A percentile compares a stretch with the other conserved stretches of the same genome.
phyloP scores from a whole-genome alignment of 2,797 vertebrate species.

The Falco berigora region DNA sequence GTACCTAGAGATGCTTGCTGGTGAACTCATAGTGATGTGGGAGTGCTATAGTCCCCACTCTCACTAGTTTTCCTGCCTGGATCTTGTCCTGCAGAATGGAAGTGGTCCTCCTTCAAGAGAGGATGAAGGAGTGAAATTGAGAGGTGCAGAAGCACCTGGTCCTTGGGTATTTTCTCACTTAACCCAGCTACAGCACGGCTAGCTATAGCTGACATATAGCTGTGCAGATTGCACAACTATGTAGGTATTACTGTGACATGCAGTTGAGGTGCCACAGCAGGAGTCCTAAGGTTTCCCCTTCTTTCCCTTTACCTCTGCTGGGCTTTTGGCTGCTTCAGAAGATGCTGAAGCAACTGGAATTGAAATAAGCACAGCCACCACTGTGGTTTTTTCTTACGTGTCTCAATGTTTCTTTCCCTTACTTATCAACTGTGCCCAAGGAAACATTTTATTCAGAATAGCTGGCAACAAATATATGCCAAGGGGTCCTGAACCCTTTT shows the following conservation, averaged over 20 bases:
- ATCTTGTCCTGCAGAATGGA: neutral
- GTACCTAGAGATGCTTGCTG: neutral
- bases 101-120: neutral
- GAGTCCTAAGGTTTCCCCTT: neutral
- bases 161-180: neutral
- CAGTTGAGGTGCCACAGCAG: neutral
- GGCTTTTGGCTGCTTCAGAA: neutral
- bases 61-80: neutral
- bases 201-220: neutral
- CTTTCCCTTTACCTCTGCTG: neutral
- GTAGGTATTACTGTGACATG: neutral
- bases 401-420: neutral
- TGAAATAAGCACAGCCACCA: neutral
- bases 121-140: neutral
- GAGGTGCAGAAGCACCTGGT: neutral
- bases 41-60: neutral
- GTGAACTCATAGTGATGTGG: neutral
- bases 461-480: neutral
- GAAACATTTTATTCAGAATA: neutral
- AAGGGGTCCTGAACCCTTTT: neutral
- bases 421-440: neutral
- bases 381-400: neutral
- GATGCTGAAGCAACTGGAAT: neutral
- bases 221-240: accelerated
- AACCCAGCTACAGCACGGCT: neutral